Evolutionary conservation across 2,888 invertebrate genomes (phyloP).

Genomic region (Fragum sueziense): DNA sequence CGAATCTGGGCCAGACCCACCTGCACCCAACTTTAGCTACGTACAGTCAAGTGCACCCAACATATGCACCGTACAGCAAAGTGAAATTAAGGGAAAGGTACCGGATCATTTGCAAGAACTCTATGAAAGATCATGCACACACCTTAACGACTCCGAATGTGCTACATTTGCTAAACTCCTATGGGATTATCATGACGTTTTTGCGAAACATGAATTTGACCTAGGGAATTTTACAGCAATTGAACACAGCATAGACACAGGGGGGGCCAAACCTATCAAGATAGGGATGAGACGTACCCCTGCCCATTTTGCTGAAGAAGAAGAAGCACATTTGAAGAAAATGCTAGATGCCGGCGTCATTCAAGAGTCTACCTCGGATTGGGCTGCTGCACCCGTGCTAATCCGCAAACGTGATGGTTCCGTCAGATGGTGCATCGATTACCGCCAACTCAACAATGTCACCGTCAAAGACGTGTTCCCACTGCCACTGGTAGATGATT

Average conservation of each 20-base stretch:
- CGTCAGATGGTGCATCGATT: conserved; percentile 16
- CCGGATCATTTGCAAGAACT: conserved; percentile 39
- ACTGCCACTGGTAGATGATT: conserved; percentile 43
- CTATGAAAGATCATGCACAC: neutral
- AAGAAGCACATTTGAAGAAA: neutral
- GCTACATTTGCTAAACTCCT: too few species aligned
- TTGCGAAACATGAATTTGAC: conserved; percentile 18
- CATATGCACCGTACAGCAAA: too few species aligned
- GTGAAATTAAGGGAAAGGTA: neutral
- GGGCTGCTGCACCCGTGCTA: conserved; percentile 14
- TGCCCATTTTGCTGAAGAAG: neutral
- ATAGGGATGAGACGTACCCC: neutral
- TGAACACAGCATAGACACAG: conserved; percentile 1
- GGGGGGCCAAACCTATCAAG: neutral
- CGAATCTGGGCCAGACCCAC: neutral
- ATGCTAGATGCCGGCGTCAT: conserved; percentile 42
- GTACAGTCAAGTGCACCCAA: neutral
- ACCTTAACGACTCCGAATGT: too few species aligned
- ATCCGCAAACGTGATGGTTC: neutral
- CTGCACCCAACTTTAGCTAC: neutral
- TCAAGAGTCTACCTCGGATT: conserved; percentile 41
- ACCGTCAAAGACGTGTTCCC: conserved; percentile 44
- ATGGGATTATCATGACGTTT: too few species aligned
- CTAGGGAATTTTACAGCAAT: conserved; percentile 6
- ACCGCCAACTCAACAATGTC: conserved; percentile 21